Conservation (phyloP, 2,888 invertebrate genomes). For the Copidosoma aretas region DNA sequence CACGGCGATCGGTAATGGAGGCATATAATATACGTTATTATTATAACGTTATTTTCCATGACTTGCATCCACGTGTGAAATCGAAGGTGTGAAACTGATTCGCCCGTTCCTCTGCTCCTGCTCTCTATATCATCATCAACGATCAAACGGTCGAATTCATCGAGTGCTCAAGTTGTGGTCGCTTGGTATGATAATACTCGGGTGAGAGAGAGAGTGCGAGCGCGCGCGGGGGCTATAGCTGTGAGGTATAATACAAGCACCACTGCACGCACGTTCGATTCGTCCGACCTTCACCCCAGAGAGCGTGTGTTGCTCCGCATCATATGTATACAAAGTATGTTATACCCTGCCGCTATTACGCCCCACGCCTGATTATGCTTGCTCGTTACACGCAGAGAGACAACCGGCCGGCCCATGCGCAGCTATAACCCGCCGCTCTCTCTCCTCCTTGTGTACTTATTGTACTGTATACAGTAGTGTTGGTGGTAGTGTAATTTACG, state of each 20-base stretch:
- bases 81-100: too few species aligned
- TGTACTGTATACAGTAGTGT: slow-evolving; percentile 7
- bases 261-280: slow-evolving; percentile 45
- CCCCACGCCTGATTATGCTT: slow-evolving; percentile 57
- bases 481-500: slow-evolving; percentile 57
- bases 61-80: too few species aligned
- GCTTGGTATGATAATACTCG: background rate
- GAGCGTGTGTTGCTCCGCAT: slow-evolving; percentile 25
- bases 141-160: too few species aligned
- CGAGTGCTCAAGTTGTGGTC: too few species aligned
- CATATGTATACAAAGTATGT: background rate
- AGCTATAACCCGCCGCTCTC: background rate
- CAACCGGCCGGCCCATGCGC: slow-evolving; percentile 31
- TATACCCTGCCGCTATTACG: slow-evolving; percentile 37
- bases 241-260: slow-evolving; percentile 11
- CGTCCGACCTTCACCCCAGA: slow-evolving; percentile 62
- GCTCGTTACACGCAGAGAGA: slow-evolving; percentile 55
- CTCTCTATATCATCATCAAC: too few species aligned
- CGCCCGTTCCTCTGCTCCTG: too few species aligned
- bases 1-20: too few species aligned
- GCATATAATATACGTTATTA: too few species aligned
- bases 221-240: background rate
- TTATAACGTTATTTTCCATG: too few species aligned
- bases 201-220: background rate
- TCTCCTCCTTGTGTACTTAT: too few species aligned